A percentile compares a stretch with the other conserved stretches of the same genome.
Conservation (phyloP, 1,140 invertebrate species). For the Schmidtea mediterranea region DNA sequence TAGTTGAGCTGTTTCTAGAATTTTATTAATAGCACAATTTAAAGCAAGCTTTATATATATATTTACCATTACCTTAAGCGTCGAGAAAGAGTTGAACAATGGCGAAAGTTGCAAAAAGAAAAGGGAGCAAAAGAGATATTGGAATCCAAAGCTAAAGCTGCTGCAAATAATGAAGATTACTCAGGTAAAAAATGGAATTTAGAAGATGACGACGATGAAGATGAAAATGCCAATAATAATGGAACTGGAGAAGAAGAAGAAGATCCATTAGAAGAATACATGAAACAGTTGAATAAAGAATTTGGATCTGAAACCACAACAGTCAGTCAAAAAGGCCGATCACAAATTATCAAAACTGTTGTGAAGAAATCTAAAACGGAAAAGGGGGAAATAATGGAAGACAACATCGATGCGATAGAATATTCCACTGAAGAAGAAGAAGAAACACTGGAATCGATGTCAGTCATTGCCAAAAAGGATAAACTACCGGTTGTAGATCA, state of each 20-base stretch:
- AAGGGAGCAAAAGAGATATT: not conserved
- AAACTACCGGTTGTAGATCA: conserved; percentile 27
- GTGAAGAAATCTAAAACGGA: too few species aligned
- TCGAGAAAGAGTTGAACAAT: conserved; percentile 2
- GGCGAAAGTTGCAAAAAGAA: not conserved
- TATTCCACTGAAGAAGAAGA: not conserved
- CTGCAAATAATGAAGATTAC: not conserved
- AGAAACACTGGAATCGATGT: not conserved
- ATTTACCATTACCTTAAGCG: not conserved
- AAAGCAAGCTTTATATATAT: too few species aligned
- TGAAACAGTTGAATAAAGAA: not conserved
- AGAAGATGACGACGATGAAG: conserved; percentile 4
- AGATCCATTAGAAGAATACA: not conserved
- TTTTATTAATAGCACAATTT: too few species aligned
- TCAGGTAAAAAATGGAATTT: not conserved
- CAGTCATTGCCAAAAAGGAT: not conserved
- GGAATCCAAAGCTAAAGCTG: not conserved
- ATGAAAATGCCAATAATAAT: not conserved
- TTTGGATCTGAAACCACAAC: not conserved
- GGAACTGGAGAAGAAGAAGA: not conserved
- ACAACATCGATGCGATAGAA: not conserved
- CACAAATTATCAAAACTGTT: not conserved
- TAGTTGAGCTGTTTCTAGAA: too few species aligned
- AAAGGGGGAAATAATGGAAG: not conserved
- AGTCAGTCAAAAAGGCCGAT: not conserved